Conservation (phyloP, 1,140 invertebrate species). For the Papilio glaucus region DNA sequence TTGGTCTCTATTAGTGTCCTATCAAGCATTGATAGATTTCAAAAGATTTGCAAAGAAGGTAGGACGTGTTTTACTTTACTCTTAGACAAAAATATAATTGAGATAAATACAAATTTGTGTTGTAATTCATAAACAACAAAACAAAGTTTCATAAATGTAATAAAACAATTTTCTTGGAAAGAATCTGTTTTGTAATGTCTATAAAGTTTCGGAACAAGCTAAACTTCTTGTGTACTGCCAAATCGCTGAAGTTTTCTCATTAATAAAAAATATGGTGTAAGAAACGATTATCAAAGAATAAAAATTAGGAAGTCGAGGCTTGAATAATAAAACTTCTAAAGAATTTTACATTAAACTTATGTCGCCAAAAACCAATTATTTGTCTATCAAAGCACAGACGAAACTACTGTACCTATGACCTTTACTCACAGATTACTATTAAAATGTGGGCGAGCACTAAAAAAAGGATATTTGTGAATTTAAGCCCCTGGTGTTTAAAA, state of each 20-base stretch:
- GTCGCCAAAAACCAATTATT: neutral
- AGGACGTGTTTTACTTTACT: no score
- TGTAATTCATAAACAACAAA: neutral
- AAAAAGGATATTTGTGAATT: no score
- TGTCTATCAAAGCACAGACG: no score
- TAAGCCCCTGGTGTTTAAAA: no score
- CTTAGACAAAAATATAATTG: neutral
- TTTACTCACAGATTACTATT: no score
- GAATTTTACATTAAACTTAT: neutral
- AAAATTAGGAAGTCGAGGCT: neutral
- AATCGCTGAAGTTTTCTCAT: constrained; percentile 20
- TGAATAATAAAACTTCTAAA: neutral
- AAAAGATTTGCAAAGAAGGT: no score
- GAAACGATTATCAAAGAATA: constrained; percentile 12
- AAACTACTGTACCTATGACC: no score
- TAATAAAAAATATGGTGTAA: constrained; percentile 16
- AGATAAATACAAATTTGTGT: neutral
- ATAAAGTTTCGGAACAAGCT: constrained; percentile 1
- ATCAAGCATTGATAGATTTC: no score
- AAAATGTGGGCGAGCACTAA: no score
- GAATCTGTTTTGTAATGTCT: constrained; percentile 18
- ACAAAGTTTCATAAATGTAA: constrained; percentile 7
- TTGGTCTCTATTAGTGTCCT: no score
- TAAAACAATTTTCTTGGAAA: constrained; percentile 19
- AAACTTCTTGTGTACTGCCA: constrained; percentile 7